Conservation (phyloP, 2,797 vertebrate species). For the Takifugu rubripes region DNA sequence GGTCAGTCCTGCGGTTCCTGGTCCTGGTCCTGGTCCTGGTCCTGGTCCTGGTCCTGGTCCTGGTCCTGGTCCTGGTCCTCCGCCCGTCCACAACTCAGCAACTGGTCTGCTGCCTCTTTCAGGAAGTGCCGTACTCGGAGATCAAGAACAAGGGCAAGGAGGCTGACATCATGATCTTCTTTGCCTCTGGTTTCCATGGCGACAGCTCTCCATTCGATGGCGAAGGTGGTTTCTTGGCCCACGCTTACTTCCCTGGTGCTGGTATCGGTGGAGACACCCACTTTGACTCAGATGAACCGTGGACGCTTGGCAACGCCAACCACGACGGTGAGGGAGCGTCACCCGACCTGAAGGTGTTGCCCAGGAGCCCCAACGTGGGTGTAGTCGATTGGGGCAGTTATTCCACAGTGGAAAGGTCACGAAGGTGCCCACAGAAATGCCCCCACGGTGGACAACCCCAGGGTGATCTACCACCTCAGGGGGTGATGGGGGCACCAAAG, state of each 20-base stretch:
- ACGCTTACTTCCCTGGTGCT: conserved; percentile 96
- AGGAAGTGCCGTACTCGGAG: conserved; percentile 89
- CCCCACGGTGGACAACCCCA: too few species aligned
- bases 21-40: too few species aligned
- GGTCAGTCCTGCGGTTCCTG: conserved; percentile 25
- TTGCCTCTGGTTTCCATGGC: conserved; percentile 97
- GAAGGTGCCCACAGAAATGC: too few species aligned
- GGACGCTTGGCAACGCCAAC: conserved; percentile 95
- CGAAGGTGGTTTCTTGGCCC: conserved; percentile 95
- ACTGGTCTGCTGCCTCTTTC: background rate
- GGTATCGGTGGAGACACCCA: conserved; percentile 98
- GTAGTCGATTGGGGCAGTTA: background rate
- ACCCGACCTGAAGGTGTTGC: too few species aligned
- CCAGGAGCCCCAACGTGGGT: too few species aligned
- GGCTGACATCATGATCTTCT: conserved; percentile 99
- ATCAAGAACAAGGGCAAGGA: conserved; percentile 95
- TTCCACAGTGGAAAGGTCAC: too few species aligned
- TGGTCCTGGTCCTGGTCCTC: too few species aligned
- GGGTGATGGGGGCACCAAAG: too few species aligned
- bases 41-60: too few species aligned
- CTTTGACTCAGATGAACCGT: conserved; percentile 96
- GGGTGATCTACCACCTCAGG: too few species aligned
- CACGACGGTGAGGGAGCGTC: conserved; percentile 78
- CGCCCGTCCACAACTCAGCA: too few species aligned
- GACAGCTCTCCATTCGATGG: conserved; percentile 98